Percentiles rank a stretch among this genome's conserved stretches.
Conservation (phyloP, 2,113 vertebrate species). For the Amphilophus citrinellus region DNA sequence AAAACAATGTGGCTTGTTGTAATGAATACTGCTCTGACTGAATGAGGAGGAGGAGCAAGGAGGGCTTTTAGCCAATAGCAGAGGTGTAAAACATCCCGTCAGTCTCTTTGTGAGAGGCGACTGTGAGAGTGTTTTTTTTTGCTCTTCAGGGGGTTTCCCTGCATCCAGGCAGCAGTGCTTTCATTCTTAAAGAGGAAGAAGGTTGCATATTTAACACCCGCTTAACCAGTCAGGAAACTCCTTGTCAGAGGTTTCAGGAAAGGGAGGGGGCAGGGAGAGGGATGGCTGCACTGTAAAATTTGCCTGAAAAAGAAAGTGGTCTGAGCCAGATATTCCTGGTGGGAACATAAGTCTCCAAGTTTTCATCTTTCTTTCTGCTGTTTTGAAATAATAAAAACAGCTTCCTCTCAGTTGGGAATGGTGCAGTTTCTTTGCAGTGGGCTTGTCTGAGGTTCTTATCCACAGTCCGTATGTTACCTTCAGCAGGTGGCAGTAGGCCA, state of each 20-base stretch:
- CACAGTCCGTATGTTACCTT: no score
- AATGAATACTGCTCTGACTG: neutral
- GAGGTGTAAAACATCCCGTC: neutral
- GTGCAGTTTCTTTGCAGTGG: neutral
- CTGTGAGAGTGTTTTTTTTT: neutral
- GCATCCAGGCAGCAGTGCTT: neutral
- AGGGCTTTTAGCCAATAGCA: neutral
- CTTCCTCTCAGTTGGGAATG: neutral
- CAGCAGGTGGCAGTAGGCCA: neutral
- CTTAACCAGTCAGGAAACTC: no score
- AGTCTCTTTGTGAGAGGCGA: neutral
- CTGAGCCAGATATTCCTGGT: neutral
- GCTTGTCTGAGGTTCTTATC: no score
- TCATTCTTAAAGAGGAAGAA: neutral
- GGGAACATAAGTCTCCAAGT: neutral
- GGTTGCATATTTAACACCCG: fast-evolving
- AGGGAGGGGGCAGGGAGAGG: no score
- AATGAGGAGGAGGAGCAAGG: neutral
- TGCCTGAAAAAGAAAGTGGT: neutral
- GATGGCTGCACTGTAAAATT: neutral
- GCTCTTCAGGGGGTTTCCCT: neutral
- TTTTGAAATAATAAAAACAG: neutral
- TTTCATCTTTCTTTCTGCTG: neutral
- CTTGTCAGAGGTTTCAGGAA: neutral
- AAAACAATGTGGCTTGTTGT: neutral